Base-by-base conservation (phyloP, 2,888 invertebrate genomes). In the Rotaria sp. region DNA sequence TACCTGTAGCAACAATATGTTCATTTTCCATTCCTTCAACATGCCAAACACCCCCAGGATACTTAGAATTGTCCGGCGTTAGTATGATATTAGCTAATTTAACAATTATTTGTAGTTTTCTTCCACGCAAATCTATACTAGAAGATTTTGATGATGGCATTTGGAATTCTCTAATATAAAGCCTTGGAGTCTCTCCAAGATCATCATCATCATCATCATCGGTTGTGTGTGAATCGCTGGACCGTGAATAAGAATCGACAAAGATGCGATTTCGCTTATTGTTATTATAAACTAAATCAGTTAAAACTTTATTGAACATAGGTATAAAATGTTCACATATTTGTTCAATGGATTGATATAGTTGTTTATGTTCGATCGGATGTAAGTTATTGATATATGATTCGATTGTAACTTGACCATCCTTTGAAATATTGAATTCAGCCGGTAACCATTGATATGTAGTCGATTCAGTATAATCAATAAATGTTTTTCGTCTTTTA, bases 21-120 rank as follows among this genome's bases (percentile, higher is more conserved):
- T 75, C 75, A 75, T 75, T 75, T 41, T 75, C 41, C 75, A 75
- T 75, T 75, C 75, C 75, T 75, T 75, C 75, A 41, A 75, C 41
- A 13, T 75, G 75, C 75, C 75, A 75, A 75, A 75, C 41, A 75
- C 75, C 75, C 41, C 75, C 75, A 13, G 75, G 26, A 75, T 75
- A 75, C 5, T 21, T 41, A 8, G 74, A 38, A 74, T 74, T 74
- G 1, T 4, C 5, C 1, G 74, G 74, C 38, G 74, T 74, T 15
- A 74, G 38, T 38, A 35, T 24, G 1, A 74, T 74, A 74, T 74
- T 74, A 3, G 74, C 74, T 74, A 74, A 74, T 74, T 74, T 74
- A 74, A 74, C 74, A 74, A 74, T 74, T 15, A 74, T 15, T 74
- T 74, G 74, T 35, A 74, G 5, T 74, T 74, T 74, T 74, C 74